Conservation (phyloP, 2,888 invertebrate genomes). For the Ptilodon capucinus region DNA sequence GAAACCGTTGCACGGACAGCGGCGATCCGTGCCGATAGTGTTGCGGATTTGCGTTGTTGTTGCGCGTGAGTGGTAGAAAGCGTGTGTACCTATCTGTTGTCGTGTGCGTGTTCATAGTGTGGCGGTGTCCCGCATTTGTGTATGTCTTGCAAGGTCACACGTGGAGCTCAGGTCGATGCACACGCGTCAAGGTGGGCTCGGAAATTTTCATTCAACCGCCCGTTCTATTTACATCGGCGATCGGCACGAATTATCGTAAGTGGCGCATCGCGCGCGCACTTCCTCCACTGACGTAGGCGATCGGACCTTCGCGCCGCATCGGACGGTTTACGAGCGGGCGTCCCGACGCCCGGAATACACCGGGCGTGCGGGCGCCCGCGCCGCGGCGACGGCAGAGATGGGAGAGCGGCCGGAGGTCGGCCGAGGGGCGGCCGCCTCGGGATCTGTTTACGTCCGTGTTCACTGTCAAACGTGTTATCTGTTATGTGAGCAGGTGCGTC, state of each 20-base stretch:
- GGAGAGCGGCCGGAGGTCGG: not conserved
- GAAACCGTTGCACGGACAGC: constrained; percentile 34
- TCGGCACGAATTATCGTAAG: constrained; percentile 61
- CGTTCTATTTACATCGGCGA: constrained; percentile 74
- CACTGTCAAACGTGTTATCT: constrained; percentile 76
- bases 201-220: constrained; percentile 76
- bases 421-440: constrained; percentile 21
- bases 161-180: constrained; percentile 75
- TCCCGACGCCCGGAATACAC: constrained; percentile 53
- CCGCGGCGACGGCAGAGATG: not conserved
- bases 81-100: constrained; percentile 57
- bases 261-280: constrained; percentile 68
- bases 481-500: constrained; percentile 74
- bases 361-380: constrained; percentile 52
- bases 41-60: constrained; percentile 19
- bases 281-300: constrained; percentile 64
- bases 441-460: constrained; percentile 70
- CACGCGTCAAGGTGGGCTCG: constrained; percentile 73
- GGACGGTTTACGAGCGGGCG: constrained; percentile 21
- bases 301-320: constrained; percentile 58
- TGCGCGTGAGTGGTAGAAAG: constrained; percentile 39
- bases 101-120: constrained; percentile 51
- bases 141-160: constrained; percentile 75
- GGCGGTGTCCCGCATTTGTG: constrained; percentile 55
- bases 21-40: constrained; percentile 9